Evolutionary conservation across 2,113 vertebrate genomes (phyloP).

Genomic region (Daubentonia madagascariensis): DNA sequence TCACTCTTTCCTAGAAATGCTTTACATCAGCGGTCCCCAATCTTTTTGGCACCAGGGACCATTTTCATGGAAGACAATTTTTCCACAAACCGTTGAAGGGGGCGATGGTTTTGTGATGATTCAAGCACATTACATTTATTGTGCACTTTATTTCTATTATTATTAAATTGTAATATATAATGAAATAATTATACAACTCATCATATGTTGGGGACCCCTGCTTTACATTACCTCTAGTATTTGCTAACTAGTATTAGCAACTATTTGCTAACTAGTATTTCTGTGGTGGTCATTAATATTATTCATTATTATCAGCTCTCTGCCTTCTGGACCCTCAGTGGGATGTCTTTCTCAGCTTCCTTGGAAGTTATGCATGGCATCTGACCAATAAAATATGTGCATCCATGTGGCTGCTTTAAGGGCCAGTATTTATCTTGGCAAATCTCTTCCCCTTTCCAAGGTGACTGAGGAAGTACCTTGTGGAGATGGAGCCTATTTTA

Average conservation of each 20-base stretch:
- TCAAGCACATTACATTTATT: too few species aligned
- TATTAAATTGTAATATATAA: too few species aligned
- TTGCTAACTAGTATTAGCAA: not conserved
- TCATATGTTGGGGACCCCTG: too few species aligned
- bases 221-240: not conserved
- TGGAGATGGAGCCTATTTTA: not conserved
- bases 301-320: not conserved
- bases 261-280: not conserved
- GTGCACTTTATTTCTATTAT: too few species aligned
- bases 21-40: too few species aligned
- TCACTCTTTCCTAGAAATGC: not conserved
- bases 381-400: not conserved
- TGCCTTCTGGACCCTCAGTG: not conserved
- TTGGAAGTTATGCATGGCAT: not conserved
- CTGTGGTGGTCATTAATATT: not conserved
- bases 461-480: not conserved
- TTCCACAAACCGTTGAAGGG: too few species aligned
- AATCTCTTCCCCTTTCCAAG: not conserved
- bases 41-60: too few species aligned
- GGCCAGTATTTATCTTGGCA: not conserved
- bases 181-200: too few species aligned
- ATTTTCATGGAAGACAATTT: too few species aligned
- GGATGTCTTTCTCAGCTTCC: not conserved
- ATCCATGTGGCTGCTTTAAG: not conserved
- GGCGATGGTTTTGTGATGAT: too few species aligned